These are phyloP conservation scores for Tetragonula clypearis DNA, from an alignment of 1,140 invertebrate species.

Conservation along the genomic window DNA sequence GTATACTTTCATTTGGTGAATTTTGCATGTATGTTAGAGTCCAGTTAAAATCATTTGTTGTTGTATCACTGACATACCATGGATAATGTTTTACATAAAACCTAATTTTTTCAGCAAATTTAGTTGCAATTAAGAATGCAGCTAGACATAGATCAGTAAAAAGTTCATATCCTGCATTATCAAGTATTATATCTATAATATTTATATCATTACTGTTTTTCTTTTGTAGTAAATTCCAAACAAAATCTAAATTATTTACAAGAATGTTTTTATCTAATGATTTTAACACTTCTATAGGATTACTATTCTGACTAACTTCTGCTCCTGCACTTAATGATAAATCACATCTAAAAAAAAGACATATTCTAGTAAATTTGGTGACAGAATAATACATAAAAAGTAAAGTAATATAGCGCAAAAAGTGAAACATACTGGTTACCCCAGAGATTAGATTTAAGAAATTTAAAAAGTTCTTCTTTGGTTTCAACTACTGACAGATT, in stretches of 20 bases:
- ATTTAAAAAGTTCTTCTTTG: constrained; percentile 81
- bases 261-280: constrained; percentile 87
- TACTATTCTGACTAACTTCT: constrained; percentile 81
- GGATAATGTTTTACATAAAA: constrained; percentile 96
- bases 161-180: constrained; percentile 97
- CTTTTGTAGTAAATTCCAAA: constrained; percentile 81
- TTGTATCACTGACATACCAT: constrained; percentile 98
- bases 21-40: constrained; percentile 81
- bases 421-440: constrained; percentile 82
- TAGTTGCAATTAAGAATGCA: constrained; percentile 87
- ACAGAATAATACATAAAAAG: constrained; percentile 4
- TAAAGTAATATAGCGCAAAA: background rate
- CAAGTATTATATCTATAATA: constrained; percentile 90
- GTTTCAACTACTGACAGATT: constrained; percentile 68
- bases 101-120: constrained; percentile 87
- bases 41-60: constrained; percentile 89
- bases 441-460: constrained; percentile 87
- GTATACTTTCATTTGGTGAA: constrained; percentile 72
- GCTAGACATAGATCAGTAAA: constrained; percentile 95
- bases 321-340: constrained; percentile 91
- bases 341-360: constrained; percentile 86
- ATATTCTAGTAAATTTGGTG: background rate
- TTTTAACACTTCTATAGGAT: constrained; percentile 86
- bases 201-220: constrained; percentile 44
- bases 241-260: constrained; percentile 84